Base-by-base conservation (phyloP, 2,888 invertebrate genomes). In the Galerucella nymphaeae region DNA sequence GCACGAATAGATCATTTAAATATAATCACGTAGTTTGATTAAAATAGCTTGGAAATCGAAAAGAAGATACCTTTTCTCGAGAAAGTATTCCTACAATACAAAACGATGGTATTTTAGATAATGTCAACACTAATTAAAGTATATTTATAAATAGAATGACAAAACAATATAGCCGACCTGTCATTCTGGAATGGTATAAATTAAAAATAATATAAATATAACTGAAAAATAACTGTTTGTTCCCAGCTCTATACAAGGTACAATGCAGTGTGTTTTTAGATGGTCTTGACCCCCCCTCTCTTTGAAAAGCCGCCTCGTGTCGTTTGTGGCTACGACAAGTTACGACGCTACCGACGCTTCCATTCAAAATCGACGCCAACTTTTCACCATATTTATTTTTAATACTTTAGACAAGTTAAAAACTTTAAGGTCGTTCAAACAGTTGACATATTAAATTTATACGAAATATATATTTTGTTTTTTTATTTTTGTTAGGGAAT, bases 221-320 rank as follows among this genome's bases (percentile, higher is more conserved):
- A 42, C 10, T 38, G 71, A 55, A 65, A 65, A 41, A 41, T 53
- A 65, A 65, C 66, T 45, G 45, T 23, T 13, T 30, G 13, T 11
- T 8, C 14, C 57, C 50, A 66, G 9, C 66, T 66, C 16, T 66
- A 58, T 2, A 6, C 57, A 66, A 23, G 66, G 42, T 66, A 45
- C 58, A 42, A n/a, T 30, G 23, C 23, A n/a, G 48, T 50, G 14
- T 50, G 66, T 23, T 66, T 66, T 66, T 66, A 66, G 58, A 66
- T n/a, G 45, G 30, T 67, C 61, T 62, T 62, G 61, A 16, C 61
- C 67, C 67, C 67, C 67, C 59, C 67, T 61, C 59, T 61, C 61
- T 48, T 59, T 13, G 59, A 50, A n/a, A 59, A 50, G 48, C n/a
- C 14, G 61, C 30, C 45, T 48, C 23, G 61, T 45, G n/a, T 48